These are phyloP conservation scores for Craniophora ligustri DNA, from an alignment of 2,888 invertebrate species.

Conservation along the genomic window DNA sequence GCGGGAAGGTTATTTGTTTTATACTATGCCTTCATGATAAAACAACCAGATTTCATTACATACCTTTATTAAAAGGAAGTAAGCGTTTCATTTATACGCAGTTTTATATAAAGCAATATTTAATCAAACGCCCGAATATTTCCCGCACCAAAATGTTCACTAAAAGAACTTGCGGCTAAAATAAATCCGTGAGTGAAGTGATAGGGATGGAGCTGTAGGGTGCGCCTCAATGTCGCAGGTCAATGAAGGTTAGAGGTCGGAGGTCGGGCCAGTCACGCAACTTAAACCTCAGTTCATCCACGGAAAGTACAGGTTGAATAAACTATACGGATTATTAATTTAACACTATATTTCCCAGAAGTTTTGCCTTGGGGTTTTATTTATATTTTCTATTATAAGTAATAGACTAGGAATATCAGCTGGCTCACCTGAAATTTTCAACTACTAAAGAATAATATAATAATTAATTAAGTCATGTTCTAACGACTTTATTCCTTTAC, in stretches of 20 bases:
- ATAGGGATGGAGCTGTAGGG: constrained; percentile 60
- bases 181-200: constrained; percentile 63
- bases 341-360: constrained; percentile 16
- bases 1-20: too few relatives aligned
- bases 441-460: background rate
- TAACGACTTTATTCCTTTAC: background rate
- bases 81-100: background rate
- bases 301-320: constrained; percentile 47
- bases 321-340: constrained; percentile 47
- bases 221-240: constrained; percentile 72
- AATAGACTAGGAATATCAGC: too few relatives aligned
- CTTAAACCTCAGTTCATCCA: constrained; percentile 57
- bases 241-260: constrained; percentile 69
- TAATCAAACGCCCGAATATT: constrained; percentile 10
- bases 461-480: background rate
- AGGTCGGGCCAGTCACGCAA: constrained; percentile 74
- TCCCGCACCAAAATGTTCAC: constrained; percentile 6
- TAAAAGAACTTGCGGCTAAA: constrained; percentile 42
- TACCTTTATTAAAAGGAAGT: too few relatives aligned
- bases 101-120: background rate
- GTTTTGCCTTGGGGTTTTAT: constrained; percentile 22
- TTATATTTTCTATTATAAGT: constrained; percentile 10
- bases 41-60: too few relatives aligned
- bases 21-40: too few relatives aligned
- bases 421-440: too few relatives aligned